A percentile compares a stretch with the other conserved stretches of the same genome.
Conservation (phyloP, 2,888 invertebrate genomes). For the Hirtodrosophila duncani region DNA sequence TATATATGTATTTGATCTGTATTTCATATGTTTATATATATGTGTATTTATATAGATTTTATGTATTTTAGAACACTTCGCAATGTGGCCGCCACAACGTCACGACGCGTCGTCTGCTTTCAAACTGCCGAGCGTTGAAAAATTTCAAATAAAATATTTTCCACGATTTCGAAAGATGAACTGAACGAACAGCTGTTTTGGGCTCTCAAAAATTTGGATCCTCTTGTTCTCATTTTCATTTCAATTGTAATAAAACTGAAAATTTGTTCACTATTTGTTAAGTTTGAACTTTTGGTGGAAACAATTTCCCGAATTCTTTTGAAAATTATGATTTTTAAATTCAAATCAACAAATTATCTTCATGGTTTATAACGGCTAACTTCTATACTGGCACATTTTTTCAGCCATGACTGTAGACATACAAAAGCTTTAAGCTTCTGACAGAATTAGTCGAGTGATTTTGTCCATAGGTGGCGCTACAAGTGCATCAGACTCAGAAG, state of each 20-base stretch:
- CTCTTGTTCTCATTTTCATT: too few species aligned
- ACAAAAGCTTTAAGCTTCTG: conserved; percentile 30
- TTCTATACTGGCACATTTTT: conserved; percentile 5
- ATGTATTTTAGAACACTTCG: conserved; percentile 5
- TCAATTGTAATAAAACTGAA: too few species aligned
- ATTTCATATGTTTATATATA: conserved; percentile 13
- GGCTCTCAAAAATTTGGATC: too few species aligned
- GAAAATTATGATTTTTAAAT: too few species aligned
- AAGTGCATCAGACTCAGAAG: too few species aligned
- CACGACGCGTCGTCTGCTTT: conserved; percentile 44
- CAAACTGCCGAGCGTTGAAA: conserved; percentile 40
- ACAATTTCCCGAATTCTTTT: too few species aligned
- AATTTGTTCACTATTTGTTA: too few species aligned
- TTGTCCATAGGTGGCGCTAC: too few species aligned
- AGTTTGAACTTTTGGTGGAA: neutral
- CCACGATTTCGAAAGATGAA: conserved; percentile 32
- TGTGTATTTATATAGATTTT: conserved; percentile 5
- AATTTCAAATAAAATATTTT: conserved; percentile 44
- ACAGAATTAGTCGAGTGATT: too few species aligned
- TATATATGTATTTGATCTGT: conserved; percentile 5
- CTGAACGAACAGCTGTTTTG: conserved; percentile 46
- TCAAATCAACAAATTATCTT: too few species aligned
- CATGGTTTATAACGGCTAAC: too few species aligned
- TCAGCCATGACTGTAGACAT: conserved; percentile 18
- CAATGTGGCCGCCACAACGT: too few species aligned